Evolutionary conservation across 2,113 vertebrate genomes (phyloP), one percentile per base, ranked within the genome.

Genomic region (Toxostoma redivivum): DNA sequence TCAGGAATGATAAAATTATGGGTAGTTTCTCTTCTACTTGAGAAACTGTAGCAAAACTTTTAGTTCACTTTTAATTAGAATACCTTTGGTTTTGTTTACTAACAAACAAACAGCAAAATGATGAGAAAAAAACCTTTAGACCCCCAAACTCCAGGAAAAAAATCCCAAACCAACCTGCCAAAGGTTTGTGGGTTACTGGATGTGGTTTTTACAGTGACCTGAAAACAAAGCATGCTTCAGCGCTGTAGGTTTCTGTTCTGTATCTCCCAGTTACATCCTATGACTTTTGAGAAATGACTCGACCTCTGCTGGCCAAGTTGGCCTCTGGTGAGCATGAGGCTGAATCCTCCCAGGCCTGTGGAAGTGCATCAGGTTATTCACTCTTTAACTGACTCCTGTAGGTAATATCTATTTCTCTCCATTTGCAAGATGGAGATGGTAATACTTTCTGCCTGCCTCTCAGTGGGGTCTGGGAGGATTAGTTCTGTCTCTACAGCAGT

Each of bases 391-490:
- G 51, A 24, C 69, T 86, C 64, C 56, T 90, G 69, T 13, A 64
- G 80, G 37, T 92, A 44, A 56, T 64, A 11, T 3, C 0, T 61
- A 30, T 81, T 92, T 86, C 54, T 82, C 16, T 15, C 45, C 28
- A 21, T 95, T 92, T 92, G 70, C 65, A 62, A 76, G 72, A 62
- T 25, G 66, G 45, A 47, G 58, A 33, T 24, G 61, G 79, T 79
- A 30, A 66, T 87, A 82, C 57, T 57, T 53, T 81, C 25, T 89
- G 89, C 81, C 69, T 85, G 44, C 53, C 37, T 84, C 86, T 95
- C 89, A 38, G 91, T 87, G 94, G 91, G 89, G 57, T 87, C 89
- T 33, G 33, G 10, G 48, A 91, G 87, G 93, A 95, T 97, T 92
- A 90, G 70, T 72, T 76, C 17, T 9, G 62, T 94, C 81, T 89